These are phyloP conservation scores for Apodemia zela DNA, from an alignment of 2,888 invertebrate genomes.

Conservation along the genomic window DNA sequence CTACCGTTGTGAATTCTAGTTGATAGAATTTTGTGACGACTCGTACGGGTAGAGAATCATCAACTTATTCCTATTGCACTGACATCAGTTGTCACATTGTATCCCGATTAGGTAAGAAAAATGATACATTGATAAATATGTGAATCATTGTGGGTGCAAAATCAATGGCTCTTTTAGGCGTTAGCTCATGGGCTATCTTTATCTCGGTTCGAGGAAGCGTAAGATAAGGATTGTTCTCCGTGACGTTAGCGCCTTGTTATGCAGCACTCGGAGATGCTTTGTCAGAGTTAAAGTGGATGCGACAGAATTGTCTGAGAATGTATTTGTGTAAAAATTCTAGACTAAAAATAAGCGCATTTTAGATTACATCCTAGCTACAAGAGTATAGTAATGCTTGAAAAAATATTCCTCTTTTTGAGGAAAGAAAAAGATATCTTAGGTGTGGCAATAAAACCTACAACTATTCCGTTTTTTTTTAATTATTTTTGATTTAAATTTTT, in stretches of 20 bases:
- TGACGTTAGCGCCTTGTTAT: slow-evolving; percentile 8
- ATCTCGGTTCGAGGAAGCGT: slow-evolving; percentile 3
- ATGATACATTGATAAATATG: not conserved
- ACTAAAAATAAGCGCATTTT: not conserved
- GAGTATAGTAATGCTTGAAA: not conserved
- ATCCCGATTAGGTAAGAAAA: no score
- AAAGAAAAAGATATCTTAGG: no score
- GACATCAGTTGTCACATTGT: no score
- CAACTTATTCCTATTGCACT: no score
- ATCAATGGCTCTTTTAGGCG: not conserved
- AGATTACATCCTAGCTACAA: not conserved
- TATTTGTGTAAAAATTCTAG: slow-evolving; percentile 4
- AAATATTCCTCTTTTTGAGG: no score
- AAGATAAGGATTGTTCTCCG: slow-evolving; percentile 12
- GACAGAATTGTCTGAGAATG: slow-evolving; percentile 9
- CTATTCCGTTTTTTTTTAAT: no score
- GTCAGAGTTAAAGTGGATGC: not conserved
- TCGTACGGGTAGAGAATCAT: no score
- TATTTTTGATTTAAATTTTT: no score
- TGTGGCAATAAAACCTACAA: no score
- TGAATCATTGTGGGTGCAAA: not conserved
- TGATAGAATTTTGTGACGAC: no score
- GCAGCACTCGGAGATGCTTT: slow-evolving; percentile 7
- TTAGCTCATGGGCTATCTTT: slow-evolving; percentile 2
- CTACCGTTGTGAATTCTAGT: no score